Evolutionary conservation across 2,888 invertebrate genomes (phyloP), one percentile per base, ranked within the genome.

Genomic region (Petrophora chlorosata): DNA sequence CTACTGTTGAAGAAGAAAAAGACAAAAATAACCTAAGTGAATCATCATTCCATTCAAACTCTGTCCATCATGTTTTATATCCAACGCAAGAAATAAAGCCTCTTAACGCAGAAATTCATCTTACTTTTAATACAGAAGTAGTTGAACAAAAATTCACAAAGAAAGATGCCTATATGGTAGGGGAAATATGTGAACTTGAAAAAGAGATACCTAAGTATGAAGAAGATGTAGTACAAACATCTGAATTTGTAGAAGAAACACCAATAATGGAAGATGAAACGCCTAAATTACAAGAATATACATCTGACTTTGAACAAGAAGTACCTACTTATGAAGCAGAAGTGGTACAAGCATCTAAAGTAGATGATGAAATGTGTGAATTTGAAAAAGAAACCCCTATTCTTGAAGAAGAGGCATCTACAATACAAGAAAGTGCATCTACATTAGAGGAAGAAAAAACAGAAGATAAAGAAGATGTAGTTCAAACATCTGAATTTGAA

Each of bases 51-150:
- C n/a, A 38, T 40, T 30, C 40, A 10, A 55, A 57, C 40, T 32
- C 54, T 40, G 39, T 67, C 19, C 68, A 74, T 48, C 76, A 79
- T 59, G 79, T 79, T 3, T 53, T 81, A 33, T 80, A 81, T 60
- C 81, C 80, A 1, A 77, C 79, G n/a, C 76, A 74, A 71, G 80
- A 81, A 73, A 81, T 81, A 41, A 79, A 79, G 59, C 79, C 79
- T 5, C 67, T 77, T 0, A 73, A 72, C 54, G 63, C 65, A 45
- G 69, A 75, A 35, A 41, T 16, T 38, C 25, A 25, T 41, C 15
- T 28, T 15, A 23, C 23, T 0, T 34, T 34, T 33, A 12, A 41
- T 15, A 23, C 29, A 23, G 32, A 44, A 36, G 38, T 19, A 13
- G n/a, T 32, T 29, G 35, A 50, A 32, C 43, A 46, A 1, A 13